These are phyloP conservation scores for Melanerpes formicivorus DNA, from an alignment of 2,113 vertebrate species.

Conservation along the genomic window DNA sequence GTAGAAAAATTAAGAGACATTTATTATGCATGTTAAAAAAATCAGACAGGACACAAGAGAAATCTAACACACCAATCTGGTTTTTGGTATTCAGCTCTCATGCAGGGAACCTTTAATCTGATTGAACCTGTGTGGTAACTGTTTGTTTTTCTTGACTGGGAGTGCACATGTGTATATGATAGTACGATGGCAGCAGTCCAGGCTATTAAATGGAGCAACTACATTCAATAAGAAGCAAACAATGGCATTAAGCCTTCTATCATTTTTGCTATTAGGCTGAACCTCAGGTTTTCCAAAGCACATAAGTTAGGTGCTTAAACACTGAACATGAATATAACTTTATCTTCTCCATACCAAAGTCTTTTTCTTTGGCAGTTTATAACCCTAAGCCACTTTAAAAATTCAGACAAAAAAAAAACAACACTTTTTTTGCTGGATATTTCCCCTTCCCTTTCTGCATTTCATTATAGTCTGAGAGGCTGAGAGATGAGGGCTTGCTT, in stretches of 20 bases:
- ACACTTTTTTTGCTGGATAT: background rate
- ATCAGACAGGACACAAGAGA: background rate
- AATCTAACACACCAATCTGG: constrained; percentile 21
- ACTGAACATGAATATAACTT: background rate
- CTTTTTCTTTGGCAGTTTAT: background rate
- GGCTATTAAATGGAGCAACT: constrained; percentile 41
- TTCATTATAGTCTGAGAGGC: background rate
- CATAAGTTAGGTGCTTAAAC: background rate
- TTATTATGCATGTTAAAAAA: constrained; percentile 19
- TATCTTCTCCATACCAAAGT: background rate
- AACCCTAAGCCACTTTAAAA: background rate
- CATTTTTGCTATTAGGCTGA: constrained; percentile 2
- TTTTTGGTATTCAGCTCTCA: constrained; percentile 56
- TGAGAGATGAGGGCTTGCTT: background rate
- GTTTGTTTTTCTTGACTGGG: constrained; percentile 56
- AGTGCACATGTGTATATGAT: constrained; percentile 27
- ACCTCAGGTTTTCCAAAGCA: constrained; percentile 12
- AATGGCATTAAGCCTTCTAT: constrained; percentile 1
- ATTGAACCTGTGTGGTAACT: constrained; percentile 41
- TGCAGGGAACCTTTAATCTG: constrained; percentile 41
- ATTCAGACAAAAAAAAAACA: background rate
- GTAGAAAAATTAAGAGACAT: constrained; percentile 9
- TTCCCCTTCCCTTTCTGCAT: background rate
- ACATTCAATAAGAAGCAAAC: constrained; percentile 44
- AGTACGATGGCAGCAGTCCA: constrained; percentile 40